Percentiles rank a stretch among this genome's conserved stretches.
Conservation (phyloP, 2,888 invertebrate species). For the Diloba caeruleocephala region DNA sequence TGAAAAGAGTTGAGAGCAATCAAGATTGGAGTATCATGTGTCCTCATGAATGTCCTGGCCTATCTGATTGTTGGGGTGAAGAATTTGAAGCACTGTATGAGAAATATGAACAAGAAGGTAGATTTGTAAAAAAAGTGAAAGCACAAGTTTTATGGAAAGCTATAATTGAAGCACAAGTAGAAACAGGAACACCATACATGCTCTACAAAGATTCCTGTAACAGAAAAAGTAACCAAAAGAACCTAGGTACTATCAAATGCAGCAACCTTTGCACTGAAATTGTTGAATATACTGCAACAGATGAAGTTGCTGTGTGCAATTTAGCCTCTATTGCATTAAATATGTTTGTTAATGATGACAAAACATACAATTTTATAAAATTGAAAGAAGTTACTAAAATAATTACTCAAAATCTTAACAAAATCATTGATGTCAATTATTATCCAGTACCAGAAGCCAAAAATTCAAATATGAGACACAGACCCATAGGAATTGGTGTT, state of each 20-base stretch:
- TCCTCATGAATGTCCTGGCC: conserved; percentile 96
- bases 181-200: conserved; percentile 99
- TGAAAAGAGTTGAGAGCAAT: conserved; percentile 96
- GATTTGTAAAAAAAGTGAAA: conserved; percentile 91
- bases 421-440: conserved; percentile 98
- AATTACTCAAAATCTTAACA: conserved; percentile 97
- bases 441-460: conserved; percentile 97
- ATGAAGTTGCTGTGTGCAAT: conserved; percentile 99
- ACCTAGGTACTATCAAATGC: conserved; percentile 99
- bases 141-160: conserved; percentile 98
- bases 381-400: conserved; percentile 96
- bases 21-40: conserved; percentile 99
- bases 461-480: conserved; percentile 95
- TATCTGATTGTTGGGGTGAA: conserved; percentile 98
- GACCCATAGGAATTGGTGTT: conserved; percentile 97
- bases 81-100: conserved; percentile 97
- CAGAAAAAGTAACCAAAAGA: conserved; percentile 98
- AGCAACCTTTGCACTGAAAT: conserved; percentile 99
- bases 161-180: conserved; percentile 97
- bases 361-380: conserved; percentile 95
- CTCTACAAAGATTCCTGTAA: conserved; percentile 99
- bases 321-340: conserved; percentile 99
- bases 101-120: conserved; percentile 95
- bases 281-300: conserved; percentile 96
- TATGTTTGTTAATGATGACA: conserved; percentile 95